Evolutionary conservation across 2,113 vertebrate genomes (phyloP).

Genomic region (Petromus typicus): DNA sequence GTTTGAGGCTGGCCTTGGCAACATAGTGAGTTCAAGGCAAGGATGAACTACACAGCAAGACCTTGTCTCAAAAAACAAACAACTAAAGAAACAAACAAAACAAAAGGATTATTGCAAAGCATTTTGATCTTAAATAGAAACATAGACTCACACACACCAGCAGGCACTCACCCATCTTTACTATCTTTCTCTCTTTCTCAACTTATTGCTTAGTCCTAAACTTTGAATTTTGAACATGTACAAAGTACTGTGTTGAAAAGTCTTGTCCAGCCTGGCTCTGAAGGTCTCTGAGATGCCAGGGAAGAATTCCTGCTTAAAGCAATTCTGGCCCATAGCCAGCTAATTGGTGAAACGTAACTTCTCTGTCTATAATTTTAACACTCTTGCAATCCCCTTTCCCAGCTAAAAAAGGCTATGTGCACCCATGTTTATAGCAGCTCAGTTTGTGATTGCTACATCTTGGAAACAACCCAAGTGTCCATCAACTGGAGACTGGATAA

Average conservation of each 20-base stretch:
- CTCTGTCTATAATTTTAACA: neutral
- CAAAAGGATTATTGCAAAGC: neutral
- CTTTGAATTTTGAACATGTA: neutral
- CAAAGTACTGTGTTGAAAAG: neutral
- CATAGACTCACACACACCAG: accelerated
- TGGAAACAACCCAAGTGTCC: too few relatives aligned
- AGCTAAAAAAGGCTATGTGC: neutral
- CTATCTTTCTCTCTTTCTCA: neutral
- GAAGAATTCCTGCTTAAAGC: neutral
- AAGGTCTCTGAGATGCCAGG: too few relatives aligned
- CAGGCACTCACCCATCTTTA: too few relatives aligned
- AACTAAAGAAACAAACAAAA: neutral
- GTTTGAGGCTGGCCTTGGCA: neutral
- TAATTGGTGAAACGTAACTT: neutral
- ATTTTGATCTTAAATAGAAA: neutral
- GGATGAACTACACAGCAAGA: neutral
- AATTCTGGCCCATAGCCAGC: too few relatives aligned
- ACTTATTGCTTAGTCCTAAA: neutral
- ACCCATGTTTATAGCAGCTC: too few relatives aligned
- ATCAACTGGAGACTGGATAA: too few relatives aligned
- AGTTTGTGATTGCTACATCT: too few relatives aligned
- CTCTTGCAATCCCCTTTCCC: neutral
- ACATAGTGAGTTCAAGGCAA: neutral
- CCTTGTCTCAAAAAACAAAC: neutral
- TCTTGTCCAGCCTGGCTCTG: neutral